These are phyloP conservation scores for Neoaliturus tenellus DNA, from an alignment of 2,888 invertebrate genomes.

Conservation along the genomic window DNA sequence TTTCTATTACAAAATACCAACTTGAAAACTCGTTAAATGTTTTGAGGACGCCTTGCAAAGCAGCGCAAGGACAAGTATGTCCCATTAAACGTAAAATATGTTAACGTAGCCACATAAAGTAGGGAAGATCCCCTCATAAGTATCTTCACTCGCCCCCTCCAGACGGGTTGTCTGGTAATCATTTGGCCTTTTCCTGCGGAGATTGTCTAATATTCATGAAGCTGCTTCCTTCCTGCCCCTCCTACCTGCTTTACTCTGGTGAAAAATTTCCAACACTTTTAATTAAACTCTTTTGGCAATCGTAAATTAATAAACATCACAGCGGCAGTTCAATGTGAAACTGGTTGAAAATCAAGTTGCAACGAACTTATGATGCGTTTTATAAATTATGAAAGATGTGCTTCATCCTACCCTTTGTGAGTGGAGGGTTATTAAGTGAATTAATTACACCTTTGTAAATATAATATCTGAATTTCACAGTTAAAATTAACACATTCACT, in stretches of 20 bases:
- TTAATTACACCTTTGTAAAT: too few relatives aligned
- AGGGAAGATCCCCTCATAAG: constrained; percentile 10
- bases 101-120: constrained; percentile 36
- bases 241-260: neutral
- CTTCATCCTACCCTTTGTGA: too few relatives aligned
- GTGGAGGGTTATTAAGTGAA: too few relatives aligned
- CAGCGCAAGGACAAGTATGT: constrained; percentile 1
- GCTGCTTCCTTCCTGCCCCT: constrained; percentile 1
- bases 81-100: constrained; percentile 31
- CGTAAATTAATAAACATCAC: neutral
- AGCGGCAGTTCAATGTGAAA: too few relatives aligned
- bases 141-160: neutral
- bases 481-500: too few relatives aligned
- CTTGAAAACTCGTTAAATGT: too few relatives aligned
- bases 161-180: constrained; percentile 18
- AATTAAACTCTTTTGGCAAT: neutral
- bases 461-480: too few relatives aligned
- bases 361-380: too few relatives aligned
- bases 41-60: neutral
- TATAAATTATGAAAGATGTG: too few relatives aligned
- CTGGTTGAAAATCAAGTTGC: too few relatives aligned
- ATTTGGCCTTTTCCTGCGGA: constrained; percentile 28
- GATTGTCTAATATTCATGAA: constrained; percentile 22
- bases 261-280: constrained; percentile 17
- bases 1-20: too few relatives aligned